Evolutionary conservation across 2,113 vertebrate genomes (phyloP).

Genomic region (Urocitellus parryii): DNA sequence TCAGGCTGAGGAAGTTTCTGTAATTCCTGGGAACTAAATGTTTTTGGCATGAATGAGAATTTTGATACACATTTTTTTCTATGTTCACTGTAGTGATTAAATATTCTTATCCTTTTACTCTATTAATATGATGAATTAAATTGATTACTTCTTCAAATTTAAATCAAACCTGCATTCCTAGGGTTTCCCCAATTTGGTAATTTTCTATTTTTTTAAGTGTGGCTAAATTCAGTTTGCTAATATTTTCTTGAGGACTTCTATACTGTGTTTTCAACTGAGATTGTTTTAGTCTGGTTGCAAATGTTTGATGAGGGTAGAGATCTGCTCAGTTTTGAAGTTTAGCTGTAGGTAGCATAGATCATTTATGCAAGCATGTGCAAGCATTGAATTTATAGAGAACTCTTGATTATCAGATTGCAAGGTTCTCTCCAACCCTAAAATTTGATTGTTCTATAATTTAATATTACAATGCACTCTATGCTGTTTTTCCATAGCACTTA

Average conservation of each 20-base stretch:
- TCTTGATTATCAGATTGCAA: neutral
- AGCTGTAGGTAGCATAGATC: neutral
- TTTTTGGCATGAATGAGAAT: slow-evolving; percentile 17
- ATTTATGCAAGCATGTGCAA: neutral
- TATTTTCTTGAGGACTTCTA: neutral
- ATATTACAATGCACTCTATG: neutral
- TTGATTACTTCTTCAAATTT: slow-evolving; percentile 19
- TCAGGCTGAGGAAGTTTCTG: neutral
- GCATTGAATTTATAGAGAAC: neutral
- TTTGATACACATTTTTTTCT: neutral
- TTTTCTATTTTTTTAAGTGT: neutral
- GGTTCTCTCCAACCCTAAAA: neutral
- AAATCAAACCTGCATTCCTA: neutral
- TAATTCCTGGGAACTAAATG: neutral
- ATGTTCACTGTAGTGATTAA: neutral
- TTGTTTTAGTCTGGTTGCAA: neutral
- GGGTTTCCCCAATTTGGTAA: neutral
- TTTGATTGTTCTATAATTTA: neutral
- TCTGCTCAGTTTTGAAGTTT: neutral
- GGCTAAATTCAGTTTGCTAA: neutral
- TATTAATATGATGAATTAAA: neutral
- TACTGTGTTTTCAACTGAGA: neutral
- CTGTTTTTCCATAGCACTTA: neutral
- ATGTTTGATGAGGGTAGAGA: neutral
- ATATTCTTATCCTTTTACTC: neutral